phyloP scores from a whole-genome alignment of 2,888 invertebrate genomes.

The Dysmachus trigonus region DNA sequence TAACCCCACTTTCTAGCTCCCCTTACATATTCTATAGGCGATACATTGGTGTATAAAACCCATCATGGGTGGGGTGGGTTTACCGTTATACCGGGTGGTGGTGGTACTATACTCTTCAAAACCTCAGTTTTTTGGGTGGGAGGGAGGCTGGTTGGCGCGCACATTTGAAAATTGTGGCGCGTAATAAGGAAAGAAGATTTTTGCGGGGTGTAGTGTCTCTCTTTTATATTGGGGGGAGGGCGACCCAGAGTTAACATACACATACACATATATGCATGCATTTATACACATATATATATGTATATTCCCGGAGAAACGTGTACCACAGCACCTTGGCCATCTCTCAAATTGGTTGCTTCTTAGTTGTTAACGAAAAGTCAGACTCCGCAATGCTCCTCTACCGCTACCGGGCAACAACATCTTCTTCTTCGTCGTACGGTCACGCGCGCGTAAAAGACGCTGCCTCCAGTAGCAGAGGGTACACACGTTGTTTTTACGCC shows the following conservation, averaged over 20 bases:
- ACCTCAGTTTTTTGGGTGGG: neutral
- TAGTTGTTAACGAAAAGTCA: slow-evolving; percentile 52
- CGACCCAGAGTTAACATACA: no score
- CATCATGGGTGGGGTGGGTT: neutral
- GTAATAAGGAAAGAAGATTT: slow-evolving; percentile 40
- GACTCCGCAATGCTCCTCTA: slow-evolving; percentile 50
- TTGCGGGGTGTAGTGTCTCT: neutral
- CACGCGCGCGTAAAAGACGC: slow-evolving; percentile 52
- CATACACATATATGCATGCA: no score
- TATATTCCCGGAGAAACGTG: neutral
- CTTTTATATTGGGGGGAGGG: neutral
- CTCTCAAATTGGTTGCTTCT: slow-evolving; percentile 44
- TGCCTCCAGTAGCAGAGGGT: slow-evolving; percentile 24
- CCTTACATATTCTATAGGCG: slow-evolving; percentile 30
- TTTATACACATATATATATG: no score
- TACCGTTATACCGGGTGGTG: neutral
- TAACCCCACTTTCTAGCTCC: slow-evolving; percentile 30
- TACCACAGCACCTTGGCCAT: neutral
- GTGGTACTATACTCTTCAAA: neutral
- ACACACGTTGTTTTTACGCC: slow-evolving; percentile 45
- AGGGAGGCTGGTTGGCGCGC: neutral
- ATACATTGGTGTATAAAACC: neutral
- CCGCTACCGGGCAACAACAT: slow-evolving; percentile 40
- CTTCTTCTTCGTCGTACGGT: slow-evolving; percentile 48
- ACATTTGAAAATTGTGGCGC: slow-evolving; percentile 36